phyloP scores from a whole-genome alignment of 2,888 invertebrate species.

The Hirtodrosophila duncani region DNA sequence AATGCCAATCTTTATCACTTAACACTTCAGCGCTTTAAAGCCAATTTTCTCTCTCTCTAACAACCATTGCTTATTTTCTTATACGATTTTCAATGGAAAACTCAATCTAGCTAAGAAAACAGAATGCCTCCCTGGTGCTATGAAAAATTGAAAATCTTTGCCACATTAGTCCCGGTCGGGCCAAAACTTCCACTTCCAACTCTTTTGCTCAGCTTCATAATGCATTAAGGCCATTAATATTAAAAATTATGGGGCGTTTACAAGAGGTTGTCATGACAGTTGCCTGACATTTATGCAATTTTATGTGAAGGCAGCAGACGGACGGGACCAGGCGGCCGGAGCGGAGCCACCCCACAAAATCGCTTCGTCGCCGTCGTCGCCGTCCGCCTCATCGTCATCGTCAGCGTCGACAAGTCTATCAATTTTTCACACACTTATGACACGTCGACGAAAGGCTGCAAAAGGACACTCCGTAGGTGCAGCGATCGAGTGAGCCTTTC shows the following conservation, averaged over 20 bases:
- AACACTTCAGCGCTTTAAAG: no score
- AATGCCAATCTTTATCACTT: no score
- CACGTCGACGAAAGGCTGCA: constrained; percentile 41
- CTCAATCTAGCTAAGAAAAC: no score
- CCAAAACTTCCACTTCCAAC: no score
- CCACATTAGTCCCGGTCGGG: no score
- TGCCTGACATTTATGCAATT: constrained; percentile 70
- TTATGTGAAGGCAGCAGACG: constrained; percentile 45
- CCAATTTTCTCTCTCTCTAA: no score
- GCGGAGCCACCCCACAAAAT: constrained; percentile 44
- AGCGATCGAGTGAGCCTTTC: constrained; percentile 7
- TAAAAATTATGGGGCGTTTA: constrained; percentile 69
- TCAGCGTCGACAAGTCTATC: constrained; percentile 62
- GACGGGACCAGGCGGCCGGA: constrained; percentile 3
- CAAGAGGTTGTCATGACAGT: constrained; percentile 70
- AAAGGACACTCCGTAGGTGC: constrained; percentile 27
- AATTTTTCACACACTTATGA: constrained; percentile 68
- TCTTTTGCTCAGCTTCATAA: no score
- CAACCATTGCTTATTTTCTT: no score
- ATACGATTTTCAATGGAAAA: no score
- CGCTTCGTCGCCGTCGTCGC: background rate
- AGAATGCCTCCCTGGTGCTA: no score
- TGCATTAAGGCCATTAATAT: constrained; percentile 58
- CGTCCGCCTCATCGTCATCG: constrained; percentile 1
- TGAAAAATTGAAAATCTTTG: no score